Conservation (phyloP, 1,140 invertebrate genomes). For the Neodiprion pinetum region DNA sequence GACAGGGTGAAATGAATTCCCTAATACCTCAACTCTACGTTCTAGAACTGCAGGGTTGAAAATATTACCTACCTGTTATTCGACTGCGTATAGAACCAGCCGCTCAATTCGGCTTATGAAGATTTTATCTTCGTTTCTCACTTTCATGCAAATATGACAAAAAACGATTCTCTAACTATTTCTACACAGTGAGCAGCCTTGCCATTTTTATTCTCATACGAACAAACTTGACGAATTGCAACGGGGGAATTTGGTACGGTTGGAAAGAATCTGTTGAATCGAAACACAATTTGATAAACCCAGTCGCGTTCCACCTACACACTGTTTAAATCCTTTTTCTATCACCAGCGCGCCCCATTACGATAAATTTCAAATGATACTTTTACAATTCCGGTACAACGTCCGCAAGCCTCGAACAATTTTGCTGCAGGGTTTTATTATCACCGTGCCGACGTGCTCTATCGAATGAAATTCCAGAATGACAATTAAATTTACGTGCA, state of each 20-base stretch:
- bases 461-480: background rate
- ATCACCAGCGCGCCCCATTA: background rate
- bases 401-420: background rate
- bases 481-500: background rate
- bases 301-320: background rate
- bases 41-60: background rate
- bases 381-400: background rate
- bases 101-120: background rate
- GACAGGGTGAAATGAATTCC: background rate
- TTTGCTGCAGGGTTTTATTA: background rate
- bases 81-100: background rate
- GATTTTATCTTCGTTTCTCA: no score
- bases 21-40: background rate
- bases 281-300: background rate
- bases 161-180: no score
- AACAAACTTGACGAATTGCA: background rate
- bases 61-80: background rate
- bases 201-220: background rate
- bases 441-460: background rate
- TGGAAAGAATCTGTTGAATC: background rate
- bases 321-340: background rate
- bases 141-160: no score
- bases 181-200: no score
- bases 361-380: background rate
- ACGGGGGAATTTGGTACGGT: background rate